Percentiles rank a stretch among this genome's conserved stretches.
Evolutionary conservation across 2,797 vertebrate genomes (phyloP).

Genomic region (Morus bassanus): DNA sequence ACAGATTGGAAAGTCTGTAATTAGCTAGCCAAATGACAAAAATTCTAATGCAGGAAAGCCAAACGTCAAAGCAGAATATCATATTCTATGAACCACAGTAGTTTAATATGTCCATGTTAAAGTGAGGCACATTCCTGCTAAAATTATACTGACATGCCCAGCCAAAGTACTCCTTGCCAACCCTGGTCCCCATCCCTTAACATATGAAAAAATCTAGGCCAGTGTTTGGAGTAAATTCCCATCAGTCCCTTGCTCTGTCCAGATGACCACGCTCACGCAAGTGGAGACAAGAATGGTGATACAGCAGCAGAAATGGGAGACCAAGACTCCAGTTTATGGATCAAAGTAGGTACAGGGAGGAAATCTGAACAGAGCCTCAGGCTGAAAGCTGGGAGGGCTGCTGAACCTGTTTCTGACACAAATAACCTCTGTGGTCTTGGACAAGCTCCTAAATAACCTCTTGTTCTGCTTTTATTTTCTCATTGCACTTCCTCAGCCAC

Average conservation of each 20-base stretch:
- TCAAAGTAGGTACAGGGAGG: background rate
- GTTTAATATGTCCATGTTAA: background rate
- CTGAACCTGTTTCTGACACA: background rate
- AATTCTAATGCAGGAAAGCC: background rate
- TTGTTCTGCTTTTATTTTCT: background rate
- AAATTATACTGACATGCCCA: background rate
- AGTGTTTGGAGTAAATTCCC: background rate
- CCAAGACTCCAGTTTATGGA: background rate
- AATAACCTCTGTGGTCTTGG: background rate
- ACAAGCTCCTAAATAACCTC: background rate
- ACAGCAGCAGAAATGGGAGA: background rate
- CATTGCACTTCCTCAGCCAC: background rate
- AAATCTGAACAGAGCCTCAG: background rate
- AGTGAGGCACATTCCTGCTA: background rate
- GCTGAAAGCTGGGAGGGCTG: background rate
- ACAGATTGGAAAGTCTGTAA: background rate
- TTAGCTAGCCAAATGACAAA: background rate
- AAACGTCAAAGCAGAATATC: background rate
- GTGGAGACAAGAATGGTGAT: background rate
- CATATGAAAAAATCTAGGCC: background rate
- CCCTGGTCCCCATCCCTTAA: background rate
- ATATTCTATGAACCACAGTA: background rate
- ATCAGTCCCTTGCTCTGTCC: background rate
- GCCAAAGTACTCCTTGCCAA: background rate
- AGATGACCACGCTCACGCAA: rapidly evolving